These are phyloP conservation scores for Myiozetetes cayanensis DNA, from an alignment of 2,113 vertebrate species.

Conservation along the genomic window DNA sequence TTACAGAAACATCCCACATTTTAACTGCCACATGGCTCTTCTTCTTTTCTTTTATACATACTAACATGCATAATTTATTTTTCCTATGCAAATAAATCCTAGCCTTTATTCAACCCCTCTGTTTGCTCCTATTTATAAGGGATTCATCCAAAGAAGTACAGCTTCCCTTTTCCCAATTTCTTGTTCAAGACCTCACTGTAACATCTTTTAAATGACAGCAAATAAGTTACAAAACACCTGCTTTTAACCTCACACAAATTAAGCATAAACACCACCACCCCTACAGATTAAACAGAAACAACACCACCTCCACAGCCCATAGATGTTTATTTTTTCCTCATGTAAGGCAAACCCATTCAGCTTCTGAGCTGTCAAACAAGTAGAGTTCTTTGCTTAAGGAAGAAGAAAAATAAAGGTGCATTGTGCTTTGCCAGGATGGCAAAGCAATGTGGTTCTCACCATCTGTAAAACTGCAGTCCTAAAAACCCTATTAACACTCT, in stretches of 20 bases:
- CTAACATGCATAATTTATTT: not conserved
- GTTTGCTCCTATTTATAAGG: not conserved
- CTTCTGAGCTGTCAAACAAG: not conserved
- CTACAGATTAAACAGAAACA: not conserved
- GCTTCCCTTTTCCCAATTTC: not conserved
- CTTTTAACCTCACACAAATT: not conserved
- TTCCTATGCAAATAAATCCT: not conserved
- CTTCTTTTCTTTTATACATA: not conserved
- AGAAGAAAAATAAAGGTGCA: not conserved
- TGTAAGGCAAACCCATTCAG: not conserved
- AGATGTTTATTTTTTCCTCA: not conserved
- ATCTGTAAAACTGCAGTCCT: not conserved
- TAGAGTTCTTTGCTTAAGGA: not conserved
- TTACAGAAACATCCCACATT: not conserved
- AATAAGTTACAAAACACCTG: not conserved
- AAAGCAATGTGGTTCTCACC: not conserved
- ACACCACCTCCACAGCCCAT: not conserved
- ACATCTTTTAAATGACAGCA: not conserved
- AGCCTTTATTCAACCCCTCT: not conserved
- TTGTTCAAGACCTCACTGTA: not conserved
- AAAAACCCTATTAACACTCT: not conserved
- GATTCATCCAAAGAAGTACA: not conserved
- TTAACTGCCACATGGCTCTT: not conserved
- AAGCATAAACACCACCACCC: not conserved
- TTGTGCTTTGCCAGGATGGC: not conserved